Conservation (phyloP, 2,113 vertebrate species). For the Laterallus jamaicensis region DNA sequence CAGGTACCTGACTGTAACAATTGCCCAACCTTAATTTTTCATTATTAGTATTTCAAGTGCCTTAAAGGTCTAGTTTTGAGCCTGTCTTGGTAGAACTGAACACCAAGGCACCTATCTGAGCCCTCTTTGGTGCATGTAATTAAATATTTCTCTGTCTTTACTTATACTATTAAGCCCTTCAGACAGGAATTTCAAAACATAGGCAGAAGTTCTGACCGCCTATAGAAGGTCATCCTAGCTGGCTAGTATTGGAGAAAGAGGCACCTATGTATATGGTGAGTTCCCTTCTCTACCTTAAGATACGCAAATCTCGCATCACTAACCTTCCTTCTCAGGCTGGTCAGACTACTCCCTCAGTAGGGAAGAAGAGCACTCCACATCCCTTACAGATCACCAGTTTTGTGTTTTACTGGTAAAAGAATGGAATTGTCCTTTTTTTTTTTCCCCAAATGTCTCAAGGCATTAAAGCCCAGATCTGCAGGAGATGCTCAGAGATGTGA, state of each 20-base stretch:
- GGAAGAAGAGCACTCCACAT: not conserved
- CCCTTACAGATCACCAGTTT: not conserved
- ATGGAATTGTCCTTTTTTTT: conserved; percentile 3
- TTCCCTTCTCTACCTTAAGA: not conserved
- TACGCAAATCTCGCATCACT: not conserved
- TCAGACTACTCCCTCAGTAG: not conserved
- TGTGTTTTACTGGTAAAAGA: not conserved
- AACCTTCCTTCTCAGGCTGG: not conserved
- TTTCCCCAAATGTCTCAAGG: not conserved
- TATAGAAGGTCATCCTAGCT: not conserved
- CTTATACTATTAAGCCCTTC: not conserved
- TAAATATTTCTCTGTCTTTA: not conserved
- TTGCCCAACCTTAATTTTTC: not conserved
- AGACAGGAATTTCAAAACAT: not conserved
- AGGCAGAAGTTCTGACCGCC: not conserved
- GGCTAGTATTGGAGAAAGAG: not conserved
- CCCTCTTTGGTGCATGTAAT: not conserved
- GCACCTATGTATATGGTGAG: not conserved
- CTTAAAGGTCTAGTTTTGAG: not conserved
- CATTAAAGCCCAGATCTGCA: conserved; percentile 34
- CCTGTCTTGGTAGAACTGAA: not conserved
- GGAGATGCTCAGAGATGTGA: conserved; percentile 33
- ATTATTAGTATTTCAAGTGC: not conserved
- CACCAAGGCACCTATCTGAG: not conserved
- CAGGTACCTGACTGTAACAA: not conserved